Evolutionary conservation across 2,888 invertebrate genomes (phyloP).

Genomic region (Scaptomyza cyrtandrae): DNA sequence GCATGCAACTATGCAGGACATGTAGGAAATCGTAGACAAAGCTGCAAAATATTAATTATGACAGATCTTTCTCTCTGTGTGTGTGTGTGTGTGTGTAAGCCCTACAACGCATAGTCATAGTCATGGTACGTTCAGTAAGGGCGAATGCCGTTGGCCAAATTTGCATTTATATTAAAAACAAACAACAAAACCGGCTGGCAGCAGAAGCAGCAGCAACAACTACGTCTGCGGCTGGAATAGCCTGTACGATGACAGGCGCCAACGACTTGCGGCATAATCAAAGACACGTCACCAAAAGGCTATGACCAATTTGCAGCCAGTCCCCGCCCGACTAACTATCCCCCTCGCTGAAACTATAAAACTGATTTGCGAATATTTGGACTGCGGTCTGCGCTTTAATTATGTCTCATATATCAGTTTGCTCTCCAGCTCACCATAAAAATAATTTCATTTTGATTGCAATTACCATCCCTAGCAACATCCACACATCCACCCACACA

Average conservation of each 20-base stretch:
- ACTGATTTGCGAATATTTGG: conserved; percentile 69
- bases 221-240: conserved; percentile 26
- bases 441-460: conserved; percentile 84
- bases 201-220: conserved; percentile 33
- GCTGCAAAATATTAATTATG: conserved; percentile 77
- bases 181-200: conserved; percentile 57
- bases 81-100: conserved; percentile 21
- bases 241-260: conserved; percentile 66
- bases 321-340: conserved; percentile 14
- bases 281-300: conserved; percentile 80
- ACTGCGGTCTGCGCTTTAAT: conserved; percentile 80
- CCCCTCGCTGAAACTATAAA: conserved; percentile 52
- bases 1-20: conserved; percentile 58
- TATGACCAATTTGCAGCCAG: conserved; percentile 71
- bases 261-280: conserved; percentile 78
- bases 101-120: conserved; percentile 17
- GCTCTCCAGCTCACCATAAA: conserved; percentile 66
- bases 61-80: conserved; percentile 56
- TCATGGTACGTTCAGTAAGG: conserved; percentile 16
- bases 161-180: conserved; percentile 82
- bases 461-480: conserved; percentile 68
- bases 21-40: conserved; percentile 63
- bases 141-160: conserved; percentile 70
- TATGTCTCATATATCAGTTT: conserved; percentile 83
- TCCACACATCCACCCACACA: background rate